phyloP scores from a whole-genome alignment of 2,888 invertebrate genomes.

The Pammene aurita region DNA sequence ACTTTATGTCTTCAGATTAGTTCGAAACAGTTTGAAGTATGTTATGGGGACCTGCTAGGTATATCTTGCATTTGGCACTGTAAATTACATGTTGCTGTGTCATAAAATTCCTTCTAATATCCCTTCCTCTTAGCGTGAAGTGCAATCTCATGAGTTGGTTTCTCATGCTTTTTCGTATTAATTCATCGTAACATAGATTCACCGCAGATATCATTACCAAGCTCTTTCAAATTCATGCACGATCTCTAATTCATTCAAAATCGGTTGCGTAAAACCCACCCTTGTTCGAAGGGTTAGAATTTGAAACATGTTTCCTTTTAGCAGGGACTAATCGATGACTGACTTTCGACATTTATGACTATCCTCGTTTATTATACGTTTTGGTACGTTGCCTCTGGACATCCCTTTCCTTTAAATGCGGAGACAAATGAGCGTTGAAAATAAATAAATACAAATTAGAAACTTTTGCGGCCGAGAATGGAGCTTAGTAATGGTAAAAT shows the following conservation, averaged over 20 bases:
- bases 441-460: not conserved
- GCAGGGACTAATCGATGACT: not conserved
- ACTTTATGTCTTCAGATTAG: no score
- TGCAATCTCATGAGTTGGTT: not conserved
- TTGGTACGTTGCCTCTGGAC: not conserved
- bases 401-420: not conserved
- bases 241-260: not conserved
- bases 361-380: not conserved
- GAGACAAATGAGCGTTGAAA: slow-evolving; percentile 7
- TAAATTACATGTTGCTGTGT: not conserved
- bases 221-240: no score
- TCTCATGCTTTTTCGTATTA: no score
- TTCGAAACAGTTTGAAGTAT: no score
- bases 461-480: not conserved
- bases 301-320: not conserved
- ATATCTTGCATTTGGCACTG: no score
- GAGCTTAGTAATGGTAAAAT: slow-evolving; percentile 7
- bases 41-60: no score
- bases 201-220: no score
- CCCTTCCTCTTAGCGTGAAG: not conserved
- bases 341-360: no score
- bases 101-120: not conserved
- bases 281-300: not conserved
- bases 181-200: no score
- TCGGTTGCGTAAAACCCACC: slow-evolving; percentile 3